Percentiles rank a stretch among this genome's conserved stretches.
These are phyloP conservation scores for Leucoptera coffeella DNA, from an alignment of 2,888 invertebrate genomes.

Conservation along the genomic window DNA sequence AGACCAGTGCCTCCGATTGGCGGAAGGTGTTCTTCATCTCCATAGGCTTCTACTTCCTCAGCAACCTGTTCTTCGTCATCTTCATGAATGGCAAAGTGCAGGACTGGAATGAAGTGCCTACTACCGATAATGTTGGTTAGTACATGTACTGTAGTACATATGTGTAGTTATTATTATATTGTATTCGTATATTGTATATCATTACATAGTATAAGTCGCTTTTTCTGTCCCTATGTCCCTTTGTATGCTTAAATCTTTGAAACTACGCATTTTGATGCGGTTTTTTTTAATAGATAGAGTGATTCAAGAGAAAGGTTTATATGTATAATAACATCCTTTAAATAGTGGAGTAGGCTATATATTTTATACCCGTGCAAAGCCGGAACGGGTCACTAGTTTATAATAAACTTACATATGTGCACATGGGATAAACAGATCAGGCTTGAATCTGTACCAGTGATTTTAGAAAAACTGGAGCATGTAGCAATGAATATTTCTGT, in stretches of 20 bases:
- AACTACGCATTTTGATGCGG: neutral
- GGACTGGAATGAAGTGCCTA: constrained; percentile 51
- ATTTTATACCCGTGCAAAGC: no score
- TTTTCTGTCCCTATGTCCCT: neutral
- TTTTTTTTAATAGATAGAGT: no score
- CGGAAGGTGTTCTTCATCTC: constrained; percentile 59
- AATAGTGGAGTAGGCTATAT: no score
- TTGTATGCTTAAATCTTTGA: neutral
- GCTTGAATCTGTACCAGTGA: no score
- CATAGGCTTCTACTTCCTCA: constrained; percentile 50
- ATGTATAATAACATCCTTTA: no score
- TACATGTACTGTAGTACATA: constrained; percentile 3
- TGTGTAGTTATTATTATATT: neutral
- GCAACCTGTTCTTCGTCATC: constrained; percentile 54
- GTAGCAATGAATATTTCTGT: no score
- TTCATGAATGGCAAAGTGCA: constrained; percentile 58
- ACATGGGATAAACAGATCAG: no score
- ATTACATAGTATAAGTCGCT: neutral
- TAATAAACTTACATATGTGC: no score
- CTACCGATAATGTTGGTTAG: constrained; percentile 15
- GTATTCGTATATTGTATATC: neutral
- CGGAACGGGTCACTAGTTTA: no score
- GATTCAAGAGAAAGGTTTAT: no score
- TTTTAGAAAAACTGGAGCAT: no score
- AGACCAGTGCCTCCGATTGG: constrained; percentile 54